Base-by-base conservation (phyloP, 1,140 invertebrate species). In the Papilio machaon region DNA sequence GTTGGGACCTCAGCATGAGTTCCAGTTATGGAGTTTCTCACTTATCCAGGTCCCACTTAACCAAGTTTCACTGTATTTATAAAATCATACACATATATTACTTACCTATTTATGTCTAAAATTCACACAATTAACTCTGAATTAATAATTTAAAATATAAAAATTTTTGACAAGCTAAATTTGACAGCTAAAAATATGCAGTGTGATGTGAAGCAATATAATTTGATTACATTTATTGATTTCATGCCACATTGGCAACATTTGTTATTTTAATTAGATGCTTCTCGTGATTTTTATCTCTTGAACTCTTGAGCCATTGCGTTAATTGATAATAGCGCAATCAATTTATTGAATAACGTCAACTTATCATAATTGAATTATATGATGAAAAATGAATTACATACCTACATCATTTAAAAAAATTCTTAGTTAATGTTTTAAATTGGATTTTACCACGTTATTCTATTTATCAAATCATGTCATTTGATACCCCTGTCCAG, bases 281-380 rank as follows among this genome's bases (percentile, higher is more conserved):
- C 64, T 70, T 11, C 64, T 0, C 64, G 64, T 70, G 64, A 70
- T 70, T 70, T 30, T 70, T 70, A 70, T 70, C 64, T 35, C 15
- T 35, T 70, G 64, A 70, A 70, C 64, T 70, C 19, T 70, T 35
- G 23, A 70, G 38, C 64, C 30, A 35, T 70, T 70, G 5, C 0
- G 35, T 70, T 70, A 70, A 70, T 70, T 70, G 64, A 70, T 70
- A 70, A 70, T 15, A 70, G 64, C 30, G 64, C 30, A 70, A 70
- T 70, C 30, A 70, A 70, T 70, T 70, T 38, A 35, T 70, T 70
- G 13, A 70, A 70, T 70, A 70, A 35, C 64, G 13, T 70, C 30
- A 35, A 70, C 30, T 13, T 70, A 15, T 70, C 30, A 70, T 70
- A 70, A 70, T 35, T 70, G 23, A 30, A 30, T 30, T 38, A 35